Base-by-base conservation (phyloP, 2,888 invertebrate species). In the Stenotaenia linearis region DNA sequence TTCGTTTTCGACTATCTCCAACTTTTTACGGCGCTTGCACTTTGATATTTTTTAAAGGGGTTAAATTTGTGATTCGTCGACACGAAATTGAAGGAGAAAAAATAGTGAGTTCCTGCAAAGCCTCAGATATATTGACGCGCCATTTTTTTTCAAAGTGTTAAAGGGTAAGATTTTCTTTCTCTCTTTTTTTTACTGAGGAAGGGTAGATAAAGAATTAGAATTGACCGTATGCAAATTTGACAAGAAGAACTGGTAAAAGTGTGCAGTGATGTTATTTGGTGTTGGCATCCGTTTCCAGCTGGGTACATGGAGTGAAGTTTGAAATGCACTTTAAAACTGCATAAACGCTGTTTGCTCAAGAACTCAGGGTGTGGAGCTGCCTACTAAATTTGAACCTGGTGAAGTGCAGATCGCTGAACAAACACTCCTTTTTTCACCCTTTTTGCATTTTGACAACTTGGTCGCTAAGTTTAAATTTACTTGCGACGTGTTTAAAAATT, bases 241-340 rank as follows among this genome's bases (percentile, higher is more conserved):
- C 25, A 69, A 69, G 69, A 69, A 69, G 69, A 69, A n/a, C 12
- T 28, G 69, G 69, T 69, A n/a, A 69, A 69, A 69, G n/a, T 69
- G 69, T 69, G 69, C 69, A 69, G 69, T 69, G 69, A 69, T 69
- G 69, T 69, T 69, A 28, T 69, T 69, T 69, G 69, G 69, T 69
- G 69, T 69, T 69, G 69, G 69, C 69, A 69, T 69, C 69, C 69
- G 69, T 69, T 69, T 69, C 69, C 69, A 69, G 69, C 69, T 69
- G 69, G 69, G 69, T 69, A 69, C 69, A 69, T 69, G 69, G 69
- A 69, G 69, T 28, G 69, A 69, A 69, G 69, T 69, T 69, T 69
- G 69, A 69, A 69, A 69, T 69, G 69, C 69, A 69, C 69, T 69
- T 69, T 69, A 69, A 69, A 69, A 69, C 69, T 69, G 69, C 69